Conservation (phyloP, 2,888 invertebrate genomes). For the Cantharis flavilabris region DNA sequence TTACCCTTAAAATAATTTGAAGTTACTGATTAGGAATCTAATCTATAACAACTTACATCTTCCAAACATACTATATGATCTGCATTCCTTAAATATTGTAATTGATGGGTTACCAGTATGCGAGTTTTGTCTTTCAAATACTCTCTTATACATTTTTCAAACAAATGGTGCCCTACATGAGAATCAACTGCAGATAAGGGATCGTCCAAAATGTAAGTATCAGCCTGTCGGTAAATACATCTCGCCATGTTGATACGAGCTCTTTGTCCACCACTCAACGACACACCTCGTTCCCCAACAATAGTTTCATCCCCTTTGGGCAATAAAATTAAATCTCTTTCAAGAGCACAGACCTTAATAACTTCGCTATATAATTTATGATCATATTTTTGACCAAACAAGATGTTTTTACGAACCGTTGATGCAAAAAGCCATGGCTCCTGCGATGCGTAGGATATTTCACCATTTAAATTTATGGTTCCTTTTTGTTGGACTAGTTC, state of each 20-base stretch:
- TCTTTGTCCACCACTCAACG: conserved; percentile 80
- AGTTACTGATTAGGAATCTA: background rate
- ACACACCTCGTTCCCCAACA: conserved; percentile 78
- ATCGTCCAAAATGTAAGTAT: conserved; percentile 76
- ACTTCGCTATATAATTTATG: conserved; percentile 61
- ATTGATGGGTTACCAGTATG: conserved; percentile 68
- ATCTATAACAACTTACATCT: conserved; percentile 41
- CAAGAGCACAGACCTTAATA: conserved; percentile 64
- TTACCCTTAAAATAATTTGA: conserved; percentile 53
- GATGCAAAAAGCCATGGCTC: conserved; percentile 62
- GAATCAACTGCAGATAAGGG: conserved; percentile 79
- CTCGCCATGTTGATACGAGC: conserved; percentile 78
- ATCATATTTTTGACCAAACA: conserved; percentile 68
- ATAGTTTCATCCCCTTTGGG: conserved; percentile 73
- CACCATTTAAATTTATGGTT: conserved; percentile 59
- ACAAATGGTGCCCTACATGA: conserved; percentile 72
- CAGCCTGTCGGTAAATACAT: conserved; percentile 75
- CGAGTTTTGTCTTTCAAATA: conserved; percentile 62
- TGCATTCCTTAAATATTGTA: conserved; percentile 65
- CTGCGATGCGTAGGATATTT: conserved; percentile 64
- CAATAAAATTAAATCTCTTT: conserved; percentile 70
- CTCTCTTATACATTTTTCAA: conserved; percentile 69
- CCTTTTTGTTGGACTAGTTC: conserved; percentile 63
- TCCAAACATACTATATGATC: conserved; percentile 61
- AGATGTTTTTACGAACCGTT: conserved; percentile 72